phyloP scores from a whole-genome alignment of 2,113 vertebrate species.

The Albula goreensis region DNA sequence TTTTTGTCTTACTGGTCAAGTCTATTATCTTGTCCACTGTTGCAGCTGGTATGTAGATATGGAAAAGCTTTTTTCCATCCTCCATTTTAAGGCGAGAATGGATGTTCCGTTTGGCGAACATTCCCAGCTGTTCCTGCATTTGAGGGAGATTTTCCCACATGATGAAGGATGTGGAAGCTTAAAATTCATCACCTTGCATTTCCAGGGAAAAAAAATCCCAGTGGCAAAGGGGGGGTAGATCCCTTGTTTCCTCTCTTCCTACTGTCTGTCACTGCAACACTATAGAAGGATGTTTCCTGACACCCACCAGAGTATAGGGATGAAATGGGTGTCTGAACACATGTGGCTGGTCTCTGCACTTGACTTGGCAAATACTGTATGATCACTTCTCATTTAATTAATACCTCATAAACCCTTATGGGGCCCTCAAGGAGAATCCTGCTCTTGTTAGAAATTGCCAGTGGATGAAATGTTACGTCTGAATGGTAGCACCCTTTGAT shows the following conservation, averaged over 20 bases:
- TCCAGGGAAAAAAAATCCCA: constrained; percentile 20
- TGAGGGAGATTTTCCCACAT: constrained; percentile 30
- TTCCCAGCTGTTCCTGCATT: constrained; percentile 34
- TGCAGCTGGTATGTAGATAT: constrained; percentile 12
- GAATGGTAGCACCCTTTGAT: constrained; percentile 9
- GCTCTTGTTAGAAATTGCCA: neutral
- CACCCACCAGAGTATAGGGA: too few relatives aligned
- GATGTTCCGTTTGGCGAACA: constrained; percentile 27
- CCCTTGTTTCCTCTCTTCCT: neutral
- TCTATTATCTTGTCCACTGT: neutral
- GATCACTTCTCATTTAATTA: constrained; percentile 17
- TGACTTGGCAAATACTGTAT: neutral
- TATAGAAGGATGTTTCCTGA: neutral
- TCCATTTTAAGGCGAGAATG: constrained; percentile 16
- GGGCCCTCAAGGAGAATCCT: neutral
- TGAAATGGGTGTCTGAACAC: neutral
- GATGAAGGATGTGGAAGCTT: constrained; percentile 21
- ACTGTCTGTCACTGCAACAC: neutral
- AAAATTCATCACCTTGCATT: constrained; percentile 18
- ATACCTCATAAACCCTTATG: neutral
- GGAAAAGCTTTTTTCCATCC: neutral
- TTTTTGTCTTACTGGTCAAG: neutral
- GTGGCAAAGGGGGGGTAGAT: neutral
- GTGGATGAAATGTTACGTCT: constrained; percentile 8
- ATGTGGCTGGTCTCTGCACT: neutral